These are phyloP conservation scores for Alosa sapidissima DNA, from an alignment of 2,797 vertebrate genomes.

Conservation along the genomic window DNA sequence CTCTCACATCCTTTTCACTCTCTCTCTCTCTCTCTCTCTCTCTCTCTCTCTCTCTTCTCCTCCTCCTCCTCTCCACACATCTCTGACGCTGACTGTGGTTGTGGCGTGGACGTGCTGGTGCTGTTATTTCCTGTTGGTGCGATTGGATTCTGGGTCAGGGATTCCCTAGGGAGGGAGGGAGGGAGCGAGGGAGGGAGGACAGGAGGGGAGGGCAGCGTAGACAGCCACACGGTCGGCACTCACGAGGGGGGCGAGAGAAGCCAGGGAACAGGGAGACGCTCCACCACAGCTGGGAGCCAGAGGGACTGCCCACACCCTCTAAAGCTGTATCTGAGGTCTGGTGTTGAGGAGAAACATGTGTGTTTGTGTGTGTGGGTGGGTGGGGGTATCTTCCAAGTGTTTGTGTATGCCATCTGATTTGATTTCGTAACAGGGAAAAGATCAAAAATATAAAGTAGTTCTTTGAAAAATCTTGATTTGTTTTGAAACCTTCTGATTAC, in stretches of 20 bases:
- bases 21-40: no score
- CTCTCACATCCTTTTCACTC: not conserved
- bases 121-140: slow-evolving; percentile 66
- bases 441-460: not conserved
- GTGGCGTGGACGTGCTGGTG: slow-evolving; percentile 64
- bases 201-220: not conserved
- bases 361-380: not conserved
- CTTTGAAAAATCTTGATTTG: not conserved
- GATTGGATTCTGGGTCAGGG: slow-evolving; percentile 74
- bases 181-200: slow-evolving; percentile 6
- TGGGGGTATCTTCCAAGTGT: no score
- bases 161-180: slow-evolving; percentile 64
- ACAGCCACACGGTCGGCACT: not conserved
- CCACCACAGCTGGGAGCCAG: not conserved
- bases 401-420: not conserved
- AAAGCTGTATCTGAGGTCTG: slow-evolving; percentile 30
- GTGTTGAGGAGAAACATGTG: not conserved
- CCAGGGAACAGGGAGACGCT: slow-evolving; percentile 15
- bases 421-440: no score
- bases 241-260: slow-evolving; percentile 33
- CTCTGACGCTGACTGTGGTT: slow-evolving; percentile 39
- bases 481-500: not conserved
- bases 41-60: slow-evolving; percentile 28
- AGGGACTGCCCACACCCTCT: slow-evolving; percentile 21
- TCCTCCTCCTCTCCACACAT: slow-evolving; percentile 31